Evolutionary conservation across 2,888 invertebrate species (phyloP).

Genomic region (Odontocolon sp.): DNA sequence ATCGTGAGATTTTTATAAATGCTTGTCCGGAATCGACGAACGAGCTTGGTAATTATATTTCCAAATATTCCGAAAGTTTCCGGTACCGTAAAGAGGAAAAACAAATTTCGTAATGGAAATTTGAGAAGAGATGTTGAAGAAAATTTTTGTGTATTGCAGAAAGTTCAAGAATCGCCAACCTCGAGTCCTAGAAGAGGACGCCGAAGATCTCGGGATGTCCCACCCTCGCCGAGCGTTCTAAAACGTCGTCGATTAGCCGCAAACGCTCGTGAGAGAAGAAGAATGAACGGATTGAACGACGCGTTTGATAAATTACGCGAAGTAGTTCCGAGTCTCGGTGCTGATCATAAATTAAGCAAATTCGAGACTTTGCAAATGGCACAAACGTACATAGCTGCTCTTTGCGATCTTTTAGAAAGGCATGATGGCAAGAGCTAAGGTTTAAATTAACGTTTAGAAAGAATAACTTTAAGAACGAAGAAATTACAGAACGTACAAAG

Average conservation of each 20-base stretch:
- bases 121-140: background rate
- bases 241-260: conserved; percentile 87
- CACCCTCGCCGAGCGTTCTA: conserved; percentile 83
- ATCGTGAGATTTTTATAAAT: conserved; percentile 13
- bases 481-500: background rate
- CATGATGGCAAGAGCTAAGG: conserved; percentile 70
- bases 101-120: too few species aligned
- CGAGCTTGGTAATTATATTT: conserved; percentile 36
- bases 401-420: conserved; percentile 85
- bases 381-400: conserved; percentile 87
- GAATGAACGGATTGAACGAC: conserved; percentile 90
- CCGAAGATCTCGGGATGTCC: conserved; percentile 78
- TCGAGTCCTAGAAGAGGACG: conserved; percentile 75
- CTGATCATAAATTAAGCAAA: conserved; percentile 88
- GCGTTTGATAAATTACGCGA: conserved; percentile 88
- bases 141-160: conserved; percentile 57
- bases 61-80: too few species aligned
- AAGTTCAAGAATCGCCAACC: conserved; percentile 70
- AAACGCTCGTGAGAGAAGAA: conserved; percentile 87
- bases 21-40: conserved; percentile 23
- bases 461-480: background rate
- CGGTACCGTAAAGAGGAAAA: too few species aligned
- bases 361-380: conserved; percentile 92
- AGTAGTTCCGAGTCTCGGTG: conserved; percentile 87
- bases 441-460: conserved; percentile 21